phyloP scores from a whole-genome alignment of 2,888 invertebrate species.

The Idaea dimidiata region DNA sequence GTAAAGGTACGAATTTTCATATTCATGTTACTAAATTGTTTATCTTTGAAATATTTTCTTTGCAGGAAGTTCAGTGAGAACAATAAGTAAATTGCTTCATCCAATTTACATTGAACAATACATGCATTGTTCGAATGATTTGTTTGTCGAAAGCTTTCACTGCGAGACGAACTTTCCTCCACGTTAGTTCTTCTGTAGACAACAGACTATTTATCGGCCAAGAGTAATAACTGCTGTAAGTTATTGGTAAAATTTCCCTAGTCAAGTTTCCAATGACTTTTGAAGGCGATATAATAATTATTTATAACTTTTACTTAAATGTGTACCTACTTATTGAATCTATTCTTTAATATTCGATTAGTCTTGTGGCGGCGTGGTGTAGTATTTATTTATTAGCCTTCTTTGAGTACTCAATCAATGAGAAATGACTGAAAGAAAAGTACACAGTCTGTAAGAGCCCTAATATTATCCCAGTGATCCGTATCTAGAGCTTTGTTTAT shows the following conservation, averaged over 20 bases:
- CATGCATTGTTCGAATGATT: slow-evolving; percentile 72
- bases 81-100: slow-evolving; percentile 52
- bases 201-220: slow-evolving; percentile 55
- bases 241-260: no score
- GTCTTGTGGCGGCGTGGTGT: no score
- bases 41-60: slow-evolving; percentile 32
- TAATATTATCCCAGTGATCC: background rate
- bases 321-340: no score
- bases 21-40: slow-evolving; percentile 14
- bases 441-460: background rate
- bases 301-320: no score
- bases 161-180: slow-evolving; percentile 65
- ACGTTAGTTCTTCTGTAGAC: slow-evolving; percentile 52
- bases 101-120: slow-evolving; percentile 71
- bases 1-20: slow-evolving; percentile 10
- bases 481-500: slow-evolving; percentile 40
- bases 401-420: no score
- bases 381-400: no score
- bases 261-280: no score
- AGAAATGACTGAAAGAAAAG: no score
- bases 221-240: no score
- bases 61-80: slow-evolving; percentile 34
- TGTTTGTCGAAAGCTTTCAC: slow-evolving; percentile 69
- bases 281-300: no score
- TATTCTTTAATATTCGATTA: no score